Conservation (phyloP, 2,113 vertebrate species). For the Austrofundulus limnaeus region DNA sequence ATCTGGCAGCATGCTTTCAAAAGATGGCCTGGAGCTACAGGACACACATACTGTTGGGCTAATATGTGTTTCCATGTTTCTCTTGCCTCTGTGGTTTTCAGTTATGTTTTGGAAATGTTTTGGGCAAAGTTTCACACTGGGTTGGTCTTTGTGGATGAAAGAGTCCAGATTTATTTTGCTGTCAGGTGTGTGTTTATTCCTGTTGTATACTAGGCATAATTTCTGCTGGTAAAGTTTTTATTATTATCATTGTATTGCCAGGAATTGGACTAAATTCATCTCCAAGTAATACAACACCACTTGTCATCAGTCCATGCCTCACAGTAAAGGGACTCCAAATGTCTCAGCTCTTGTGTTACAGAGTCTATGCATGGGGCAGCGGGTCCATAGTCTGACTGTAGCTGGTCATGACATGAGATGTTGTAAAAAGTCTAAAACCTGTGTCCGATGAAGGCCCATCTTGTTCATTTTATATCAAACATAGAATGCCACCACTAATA, state of each 20-base stretch:
- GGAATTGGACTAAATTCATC: not conserved
- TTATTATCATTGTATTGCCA: not conserved
- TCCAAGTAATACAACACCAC: no score
- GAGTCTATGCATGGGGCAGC: no score
- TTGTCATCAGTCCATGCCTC: no score
- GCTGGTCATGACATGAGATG: no score
- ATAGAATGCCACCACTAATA: slow-evolving; percentile 47
- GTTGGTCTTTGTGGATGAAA: slow-evolving; percentile 44
- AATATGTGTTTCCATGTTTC: slow-evolving; percentile 61
- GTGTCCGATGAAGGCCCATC: slow-evolving; percentile 48
- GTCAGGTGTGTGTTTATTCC: slow-evolving; percentile 17
- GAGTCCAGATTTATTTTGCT: slow-evolving; percentile 36
- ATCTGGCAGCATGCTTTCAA: slow-evolving; percentile 72
- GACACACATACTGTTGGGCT: slow-evolving; percentile 55
- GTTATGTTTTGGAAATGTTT: slow-evolving; percentile 59
- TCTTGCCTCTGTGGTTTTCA: slow-evolving; percentile 47
- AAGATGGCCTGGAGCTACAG: slow-evolving; percentile 62
- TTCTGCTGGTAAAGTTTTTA: not conserved
- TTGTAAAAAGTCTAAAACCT: no score
- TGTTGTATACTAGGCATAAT: slow-evolving; percentile 9
- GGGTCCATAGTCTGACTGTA: no score
- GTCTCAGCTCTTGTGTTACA: no score
- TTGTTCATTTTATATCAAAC: slow-evolving; percentile 58
- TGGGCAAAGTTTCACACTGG: slow-evolving; percentile 49
- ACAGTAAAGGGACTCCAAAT: no score